Evolutionary conservation across 2,888 invertebrate genomes (phyloP), one percentile per base, ranked within the genome.

Genomic region (Gortyna flavago): DNA sequence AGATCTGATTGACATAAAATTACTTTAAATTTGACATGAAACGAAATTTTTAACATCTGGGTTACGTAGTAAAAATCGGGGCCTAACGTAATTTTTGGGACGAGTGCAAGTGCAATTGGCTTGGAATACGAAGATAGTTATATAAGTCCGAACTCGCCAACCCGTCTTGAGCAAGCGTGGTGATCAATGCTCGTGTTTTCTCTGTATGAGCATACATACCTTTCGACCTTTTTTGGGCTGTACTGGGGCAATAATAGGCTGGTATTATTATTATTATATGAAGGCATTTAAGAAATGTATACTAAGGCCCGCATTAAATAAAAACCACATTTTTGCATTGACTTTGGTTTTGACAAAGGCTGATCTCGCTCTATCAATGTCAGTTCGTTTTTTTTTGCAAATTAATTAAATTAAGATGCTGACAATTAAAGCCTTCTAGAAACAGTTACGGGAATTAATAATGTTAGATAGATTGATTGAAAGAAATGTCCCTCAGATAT

Each of bases 31-130:
- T n/a, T 54, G 41, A 76, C 32, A 64, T 35, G n/a, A 21, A 29
- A 44, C 32, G 11, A 75, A 48, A 25, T 41, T 51, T 41, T 32
- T 16, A 21, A 41, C 16, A 32, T 75, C 54, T 8, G 8, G 13
- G 29, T 61, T 71, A 25, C 29, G 38, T 32, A 64, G n/a, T 32
- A 18, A 75, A 18, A 75, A 75, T 62, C 32, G n/a, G 25, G 11
- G 25, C 25, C 25, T 38, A 9, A 35, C 21, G 32, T 61, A 32
- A 41, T 64, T 51, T 41, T 75, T 75, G 32, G 29, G 18, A 16
- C n/a, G 6, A 9, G 13, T 16, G n/a, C 59, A 48, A 61, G 16
- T 9, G 2, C 16, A 75, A 32, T n/a, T 32, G 25, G 32, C 41
- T 44, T 74, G 71, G 16, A n/a, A 9, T 38, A n/a, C 35, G 7